A percentile compares a stretch with the other conserved stretches of the same genome.
Evolutionary conservation across 2,888 invertebrate species (phyloP).

Genomic region (Lucinisca nassula): DNA sequence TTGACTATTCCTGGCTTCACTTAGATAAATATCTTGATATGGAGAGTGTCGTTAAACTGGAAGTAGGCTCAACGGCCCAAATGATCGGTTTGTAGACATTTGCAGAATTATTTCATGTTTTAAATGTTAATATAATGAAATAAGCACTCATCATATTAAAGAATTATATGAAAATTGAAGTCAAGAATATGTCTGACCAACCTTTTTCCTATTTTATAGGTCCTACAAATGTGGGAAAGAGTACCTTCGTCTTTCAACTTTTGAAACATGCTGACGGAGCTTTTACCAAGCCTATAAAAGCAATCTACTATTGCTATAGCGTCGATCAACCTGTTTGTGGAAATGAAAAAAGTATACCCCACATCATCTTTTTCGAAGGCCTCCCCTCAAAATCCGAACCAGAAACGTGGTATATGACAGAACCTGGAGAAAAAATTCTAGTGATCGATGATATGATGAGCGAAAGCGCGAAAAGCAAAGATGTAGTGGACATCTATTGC

Average conservation of each 20-base stretch:
- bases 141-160: neutral
- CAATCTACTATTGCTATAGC: slow-evolving; percentile 55
- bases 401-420: slow-evolving; percentile 50
- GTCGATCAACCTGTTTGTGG: slow-evolving; percentile 64
- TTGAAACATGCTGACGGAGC: slow-evolving; percentile 50
- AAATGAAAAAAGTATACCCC: slow-evolving; percentile 52
- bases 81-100: slow-evolving; percentile 43
- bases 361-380: slow-evolving; percentile 53
- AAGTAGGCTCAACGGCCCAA: slow-evolving; percentile 48
- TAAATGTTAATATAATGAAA: neutral
- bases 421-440: slow-evolving; percentile 50
- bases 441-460: slow-evolving; percentile 58
- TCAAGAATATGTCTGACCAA: neutral
- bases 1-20: slow-evolving; percentile 23
- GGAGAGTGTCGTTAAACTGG: slow-evolving; percentile 45
- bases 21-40: slow-evolving; percentile 32
- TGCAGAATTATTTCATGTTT: neutral
- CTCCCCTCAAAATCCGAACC: slow-evolving; percentile 45
- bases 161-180: neutral
- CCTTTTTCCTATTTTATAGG: slow-evolving; percentile 9
- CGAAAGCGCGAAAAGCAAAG: slow-evolving; percentile 42
- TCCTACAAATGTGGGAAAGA: slow-evolving; percentile 55
- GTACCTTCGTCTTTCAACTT: slow-evolving; percentile 48
- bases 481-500: slow-evolving; percentile 60
- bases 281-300: slow-evolving; percentile 51